Base-by-base conservation (phyloP, 2,888 invertebrate genomes). In the Platycnemis pennipes region DNA sequence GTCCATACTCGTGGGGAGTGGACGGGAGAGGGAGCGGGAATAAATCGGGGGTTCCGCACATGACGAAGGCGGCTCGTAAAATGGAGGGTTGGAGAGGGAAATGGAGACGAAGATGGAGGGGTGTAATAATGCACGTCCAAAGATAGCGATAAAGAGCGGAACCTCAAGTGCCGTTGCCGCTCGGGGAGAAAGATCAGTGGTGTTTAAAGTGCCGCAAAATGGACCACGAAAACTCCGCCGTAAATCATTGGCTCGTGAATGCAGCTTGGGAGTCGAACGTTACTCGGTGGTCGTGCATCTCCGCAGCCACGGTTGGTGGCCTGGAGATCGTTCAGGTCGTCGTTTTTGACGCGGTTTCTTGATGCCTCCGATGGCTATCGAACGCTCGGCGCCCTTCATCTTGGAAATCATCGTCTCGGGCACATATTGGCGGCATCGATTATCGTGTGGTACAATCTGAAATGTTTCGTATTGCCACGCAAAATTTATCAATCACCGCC, bases 81-180 rank as follows among this genome's bases (percentile, higher is more conserved):
- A n/a, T n/a, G 22, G 63, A 63, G 63, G 63, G 19, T 5, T 63
- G 5, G 77, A 26, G 37, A 3, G 77, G 37, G 26, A 26, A 77
- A 77, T 37, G 77, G 37, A 77, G 37, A 77, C 77, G 77, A 77
- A 77, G 69, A 77, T 77, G 77, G 77, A 77, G 77, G 77, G 37
- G 77, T 13, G 77, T 13, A 77, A 77, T 77, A 77, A 77, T 77
- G 77, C 77, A 63, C 63, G 26, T n/a, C 5, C 77, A 37, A 77
- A 77, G 77, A 77, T 77, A 77, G 77, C 31, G 37, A 7, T 11
- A n/a, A n/a, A 37, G 77, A 1, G 31, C 77, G 77, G 77, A 77
- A n/a, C 37, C 77, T 13, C 37, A n/a, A 37, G 69, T 63, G 63
- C 63, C 63, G n/a, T 63, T 63, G 63, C 63, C n/a, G 63, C 77